phyloP scores from a whole-genome alignment of 2,888 invertebrate species.

The Tholera decimalis region DNA sequence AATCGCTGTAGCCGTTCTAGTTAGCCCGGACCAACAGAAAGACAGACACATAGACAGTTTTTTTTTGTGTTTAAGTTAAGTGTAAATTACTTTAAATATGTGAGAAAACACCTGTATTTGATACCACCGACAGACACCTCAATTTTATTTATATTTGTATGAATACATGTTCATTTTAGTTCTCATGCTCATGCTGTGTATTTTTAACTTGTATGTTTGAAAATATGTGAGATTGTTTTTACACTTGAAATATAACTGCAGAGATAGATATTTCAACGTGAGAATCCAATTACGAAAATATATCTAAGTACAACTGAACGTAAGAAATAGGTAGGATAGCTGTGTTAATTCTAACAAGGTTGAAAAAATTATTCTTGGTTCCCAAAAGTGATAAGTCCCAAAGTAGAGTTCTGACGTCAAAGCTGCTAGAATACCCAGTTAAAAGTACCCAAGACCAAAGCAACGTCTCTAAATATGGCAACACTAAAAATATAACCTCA shows the following conservation, averaged over 20 bases:
- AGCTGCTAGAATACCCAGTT: constrained; percentile 50
- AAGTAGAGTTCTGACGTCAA: constrained; percentile 39
- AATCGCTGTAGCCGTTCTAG: too few relatives aligned
- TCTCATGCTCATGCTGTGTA: not conserved
- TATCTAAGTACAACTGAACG: not conserved
- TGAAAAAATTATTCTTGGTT: not conserved
- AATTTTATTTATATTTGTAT: too few relatives aligned
- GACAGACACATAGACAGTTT: too few relatives aligned
- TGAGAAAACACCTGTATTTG: too few relatives aligned
- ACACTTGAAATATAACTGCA: not conserved
- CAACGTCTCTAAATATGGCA: constrained; percentile 73
- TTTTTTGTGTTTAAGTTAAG: too few relatives aligned
- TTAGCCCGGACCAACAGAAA: too few relatives aligned
- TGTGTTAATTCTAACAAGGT: not conserved
- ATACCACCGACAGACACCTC: too few relatives aligned
- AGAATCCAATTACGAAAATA: too few relatives aligned
- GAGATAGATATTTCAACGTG: not conserved
- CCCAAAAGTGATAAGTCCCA: constrained; percentile 3
- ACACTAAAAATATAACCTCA: constrained; percentile 85
- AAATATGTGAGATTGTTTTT: not conserved
- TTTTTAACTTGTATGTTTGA: not conserved
- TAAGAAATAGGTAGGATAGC: not conserved
- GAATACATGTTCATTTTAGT: too few relatives aligned
- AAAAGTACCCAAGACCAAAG: constrained; percentile 64
- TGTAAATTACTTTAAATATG: too few relatives aligned